Base-by-base conservation (phyloP, 1,140 invertebrate genomes). In the Acyrthosiphon pisum region DNA sequence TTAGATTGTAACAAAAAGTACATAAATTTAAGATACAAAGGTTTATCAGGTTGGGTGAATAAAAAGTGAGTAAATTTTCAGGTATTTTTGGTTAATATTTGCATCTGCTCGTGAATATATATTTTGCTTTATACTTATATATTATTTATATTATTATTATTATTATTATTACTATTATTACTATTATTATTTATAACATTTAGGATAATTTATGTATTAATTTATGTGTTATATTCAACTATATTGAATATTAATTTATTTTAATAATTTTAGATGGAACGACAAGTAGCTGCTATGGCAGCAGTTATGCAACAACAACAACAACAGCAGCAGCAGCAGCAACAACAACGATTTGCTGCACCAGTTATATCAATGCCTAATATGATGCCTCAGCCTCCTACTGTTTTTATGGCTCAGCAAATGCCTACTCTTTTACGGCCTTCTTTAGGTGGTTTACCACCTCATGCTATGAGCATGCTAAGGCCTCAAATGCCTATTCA, bases 211-310 rank as follows among this genome's bases (percentile, higher is more conserved):
- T 35, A 9, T 53, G 86, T 87, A 48, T 50, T 37, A 50, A 88
- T 35, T 88, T 22, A 87, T 81, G 9, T 84, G 9, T 56, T 89
- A 14, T 18, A 6, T 53, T 89, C 22, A 89, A 56, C 4, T 2
- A 53, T 56, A 53, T 37, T 89, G 26, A 53, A 18, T 89, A 14
- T 41, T 56, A 89, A 90, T 90, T 37, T 30, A 89, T 68, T 90
- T 37, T 18, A 83, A 83, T 91, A 9, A 50, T 91, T 91, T 76
- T 93, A 93, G 91, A 93, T 93, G 91, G 91, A 93, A 93, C 30
- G 91, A 84, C 91, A 93, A 93, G 91, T 93, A 53, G 91, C 91
- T 84, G 91, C 91, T 86, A 93, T 93, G 91, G 91, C 91, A 86
- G 91, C 91, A 86, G 91, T 93, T 84, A 93, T 93, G 91, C 91